Evolutionary conservation across 2,888 invertebrate genomes (phyloP), one percentile per base, ranked within the genome.

Genomic region (Clepsis dumicolana): DNA sequence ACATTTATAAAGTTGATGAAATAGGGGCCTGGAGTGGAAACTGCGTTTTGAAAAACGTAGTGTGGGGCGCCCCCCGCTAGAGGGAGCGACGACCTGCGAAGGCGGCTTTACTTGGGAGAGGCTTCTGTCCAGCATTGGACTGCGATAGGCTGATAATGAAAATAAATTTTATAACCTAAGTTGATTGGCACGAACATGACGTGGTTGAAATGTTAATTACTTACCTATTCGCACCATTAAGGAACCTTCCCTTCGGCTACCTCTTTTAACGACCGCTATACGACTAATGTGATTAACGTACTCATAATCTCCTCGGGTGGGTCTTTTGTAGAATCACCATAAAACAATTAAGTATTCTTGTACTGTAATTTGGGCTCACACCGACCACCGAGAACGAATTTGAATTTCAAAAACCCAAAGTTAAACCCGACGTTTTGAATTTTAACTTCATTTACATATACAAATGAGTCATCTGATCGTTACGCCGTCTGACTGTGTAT

Each of bases 381-480:
- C 78, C 74, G 75, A 70, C 71, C 70, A 59, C 68, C 41, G 64
- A 64, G 52, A 44, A 77, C 77, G 76, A 80, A 84, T 84, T 84
- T 84, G 82, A 82, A 77, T 75, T 78, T 75, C 78, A 80, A 78
- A 78, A 79, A 77, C 61, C 71, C 70, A 67, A 81, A 84, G 82
- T 83, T 79, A 80, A 80, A 80, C 80, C 80, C 80, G 80, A 79
- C 78, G 82, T 83, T 83, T 78, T 75, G 76, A 76, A 77, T 78
- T 77, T 84, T 80, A 71, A 71, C 64, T 68, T 64, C 35, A 64
- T 71, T 71, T 71, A 68, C 71, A 71, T 71, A 71, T 52, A 82
- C 80, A 87, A 86, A 86, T 86, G 85, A 85, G 76, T 86, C 83
- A 83, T 86, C 83, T 81, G 77, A 76, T 80, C 83, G 84, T 84